These are phyloP conservation scores for Agrilus biguttatus DNA, from an alignment of 2,888 invertebrate genomes.

Conservation along the genomic window DNA sequence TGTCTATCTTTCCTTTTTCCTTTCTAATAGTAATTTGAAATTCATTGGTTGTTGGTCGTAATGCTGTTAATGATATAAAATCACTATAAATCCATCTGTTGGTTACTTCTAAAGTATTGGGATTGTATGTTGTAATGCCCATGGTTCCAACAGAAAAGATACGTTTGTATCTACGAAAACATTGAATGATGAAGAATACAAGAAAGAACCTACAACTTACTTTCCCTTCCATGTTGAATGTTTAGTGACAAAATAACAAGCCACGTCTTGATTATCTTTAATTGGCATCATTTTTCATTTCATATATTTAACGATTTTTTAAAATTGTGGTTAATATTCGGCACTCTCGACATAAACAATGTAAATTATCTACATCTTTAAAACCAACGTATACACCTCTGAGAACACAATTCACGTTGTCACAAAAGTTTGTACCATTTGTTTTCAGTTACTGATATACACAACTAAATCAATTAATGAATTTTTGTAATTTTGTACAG, in stretches of 20 bases:
- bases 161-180: constrained; percentile 66
- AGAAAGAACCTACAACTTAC: constrained; percentile 35
- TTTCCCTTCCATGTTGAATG: constrained; percentile 95
- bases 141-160: constrained; percentile 92
- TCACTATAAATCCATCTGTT: constrained; percentile 85
- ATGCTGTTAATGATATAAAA: constrained; percentile 45
- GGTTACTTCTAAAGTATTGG: constrained; percentile 75
- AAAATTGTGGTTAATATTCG: not conserved
- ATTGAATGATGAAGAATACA: constrained; percentile 2
- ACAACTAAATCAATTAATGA: no score
- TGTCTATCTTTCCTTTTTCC: constrained; percentile 71
- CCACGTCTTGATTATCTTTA: constrained; percentile 90
- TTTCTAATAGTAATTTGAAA: constrained; percentile 77
- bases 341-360: no score
- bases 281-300: constrained; percentile 54
- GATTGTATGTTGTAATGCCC: constrained; percentile 96
- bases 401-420: no score
- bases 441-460: no score
- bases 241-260: constrained; percentile 93
- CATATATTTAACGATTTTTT: not conserved
- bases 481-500: no score
- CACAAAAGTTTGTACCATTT: no score
- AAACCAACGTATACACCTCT: no score
- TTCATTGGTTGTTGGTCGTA: constrained; percentile 35
- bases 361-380: no score